phyloP scores from a whole-genome alignment of 1,140 invertebrate genomes.

The Drosophila equinoxialis region DNA sequence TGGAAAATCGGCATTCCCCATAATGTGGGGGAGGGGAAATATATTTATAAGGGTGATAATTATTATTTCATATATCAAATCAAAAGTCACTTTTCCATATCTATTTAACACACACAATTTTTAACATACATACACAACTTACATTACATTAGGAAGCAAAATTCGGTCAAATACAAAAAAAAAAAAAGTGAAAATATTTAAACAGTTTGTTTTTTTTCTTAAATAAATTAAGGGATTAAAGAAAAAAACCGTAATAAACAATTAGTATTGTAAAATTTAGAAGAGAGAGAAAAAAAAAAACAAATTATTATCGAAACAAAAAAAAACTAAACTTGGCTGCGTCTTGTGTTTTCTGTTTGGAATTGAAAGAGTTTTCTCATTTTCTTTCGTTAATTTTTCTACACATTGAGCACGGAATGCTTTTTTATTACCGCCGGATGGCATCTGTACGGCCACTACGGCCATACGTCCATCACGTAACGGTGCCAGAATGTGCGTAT shows the following conservation, averaged over 20 bases:
- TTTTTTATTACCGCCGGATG: slow-evolving; percentile 69
- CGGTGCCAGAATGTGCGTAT: slow-evolving; percentile 86
- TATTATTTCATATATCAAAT: neutral
- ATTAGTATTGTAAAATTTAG: neutral
- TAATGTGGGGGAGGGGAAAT: neutral
- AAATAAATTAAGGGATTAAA: neutral
- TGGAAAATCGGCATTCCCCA: neutral
- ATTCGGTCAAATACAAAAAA: neutral
- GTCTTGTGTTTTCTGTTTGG: neutral
- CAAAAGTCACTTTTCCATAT: neutral
- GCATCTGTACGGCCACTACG: slow-evolving; percentile 83
- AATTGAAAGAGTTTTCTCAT: neutral
- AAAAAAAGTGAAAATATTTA: neutral
- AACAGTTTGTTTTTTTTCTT: neutral
- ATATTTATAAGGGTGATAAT: neutral
- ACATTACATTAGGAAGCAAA: neutral
- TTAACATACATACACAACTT: neutral
- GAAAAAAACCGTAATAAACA: neutral
- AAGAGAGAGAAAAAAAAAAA: too few species aligned
- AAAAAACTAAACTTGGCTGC: neutral
- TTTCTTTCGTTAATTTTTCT: neutral
- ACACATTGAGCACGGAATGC: slow-evolving; percentile 82
- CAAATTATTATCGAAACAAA: too few species aligned
- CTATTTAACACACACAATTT: slow-evolving; percentile 4
- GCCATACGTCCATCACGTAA: slow-evolving; percentile 86